phyloP scores from a whole-genome alignment of 2,888 invertebrate genomes.

The Brenthis daphne region DNA sequence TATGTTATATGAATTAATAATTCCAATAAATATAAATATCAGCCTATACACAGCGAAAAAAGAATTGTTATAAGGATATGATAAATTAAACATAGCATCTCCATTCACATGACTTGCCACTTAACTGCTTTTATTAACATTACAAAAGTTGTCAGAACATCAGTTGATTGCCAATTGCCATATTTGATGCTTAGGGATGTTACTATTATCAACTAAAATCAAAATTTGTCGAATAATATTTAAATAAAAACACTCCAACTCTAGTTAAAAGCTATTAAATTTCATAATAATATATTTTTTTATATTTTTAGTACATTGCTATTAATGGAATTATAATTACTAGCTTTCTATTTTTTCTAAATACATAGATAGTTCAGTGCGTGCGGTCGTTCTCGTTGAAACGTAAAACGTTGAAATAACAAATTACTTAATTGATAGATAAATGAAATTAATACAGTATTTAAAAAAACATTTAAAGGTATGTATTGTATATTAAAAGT shows the following conservation, averaged over 20 bases:
- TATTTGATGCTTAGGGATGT: conserved; percentile 15
- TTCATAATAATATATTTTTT: too few species aligned
- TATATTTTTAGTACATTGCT: too few species aligned
- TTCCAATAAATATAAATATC: neutral
- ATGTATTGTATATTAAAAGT: neutral
- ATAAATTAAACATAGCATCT: conserved; percentile 14
- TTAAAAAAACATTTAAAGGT: neutral
- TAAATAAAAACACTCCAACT: conserved; percentile 3
- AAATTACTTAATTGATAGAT: too few species aligned
- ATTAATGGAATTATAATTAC: too few species aligned
- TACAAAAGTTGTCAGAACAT: conserved; percentile 23
- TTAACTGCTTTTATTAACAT: conserved; percentile 22
- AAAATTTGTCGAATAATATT: neutral
- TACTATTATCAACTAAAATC: neutral
- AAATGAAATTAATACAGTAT: too few species aligned
- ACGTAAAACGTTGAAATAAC: too few species aligned
- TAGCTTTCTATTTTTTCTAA: too few species aligned
- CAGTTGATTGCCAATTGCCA: conserved; percentile 20
- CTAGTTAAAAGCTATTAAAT: neutral
- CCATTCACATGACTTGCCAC: conserved; percentile 11
- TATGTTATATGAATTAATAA: too few species aligned
- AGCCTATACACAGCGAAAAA: neutral
- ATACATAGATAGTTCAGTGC: too few species aligned
- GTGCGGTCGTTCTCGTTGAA: too few species aligned
- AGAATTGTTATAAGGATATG: conserved; percentile 1